Conservation (phyloP, 2,888 invertebrate species). For the Meliscaeva auricollis region DNA sequence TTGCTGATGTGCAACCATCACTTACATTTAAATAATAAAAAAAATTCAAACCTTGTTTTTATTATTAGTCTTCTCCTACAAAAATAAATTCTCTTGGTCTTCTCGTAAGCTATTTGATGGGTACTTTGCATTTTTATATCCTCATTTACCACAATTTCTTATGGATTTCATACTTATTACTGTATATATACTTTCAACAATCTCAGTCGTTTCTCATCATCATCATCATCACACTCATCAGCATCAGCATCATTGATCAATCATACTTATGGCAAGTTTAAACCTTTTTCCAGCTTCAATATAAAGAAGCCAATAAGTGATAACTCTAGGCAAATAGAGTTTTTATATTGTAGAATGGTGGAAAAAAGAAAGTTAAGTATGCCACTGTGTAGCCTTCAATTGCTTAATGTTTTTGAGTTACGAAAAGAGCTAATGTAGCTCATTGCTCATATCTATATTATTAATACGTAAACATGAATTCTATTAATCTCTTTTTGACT, state of each 20-base stretch:
- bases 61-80: background rate
- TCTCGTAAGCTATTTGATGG: background rate
- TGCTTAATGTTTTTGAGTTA: no score
- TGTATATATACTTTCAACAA: background rate
- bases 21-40: background rate
- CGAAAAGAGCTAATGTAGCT: no score
- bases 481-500: no score
- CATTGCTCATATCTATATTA: no score
- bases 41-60: background rate
- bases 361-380: no score
- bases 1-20: background rate
- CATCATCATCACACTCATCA: background rate
- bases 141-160: background rate
- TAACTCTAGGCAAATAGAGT: no score
- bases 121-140: background rate
- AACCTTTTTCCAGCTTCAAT: background rate
- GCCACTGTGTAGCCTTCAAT: no score
- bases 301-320: no score
- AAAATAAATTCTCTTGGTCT: background rate
- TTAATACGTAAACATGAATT: no score
- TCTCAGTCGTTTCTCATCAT: background rate
- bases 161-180: background rate
- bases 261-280: background rate
- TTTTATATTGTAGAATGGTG: no score
- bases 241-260: background rate